Base-by-base conservation (phyloP, 2,113 vertebrate genomes). In the Perca schrenkii region DNA sequence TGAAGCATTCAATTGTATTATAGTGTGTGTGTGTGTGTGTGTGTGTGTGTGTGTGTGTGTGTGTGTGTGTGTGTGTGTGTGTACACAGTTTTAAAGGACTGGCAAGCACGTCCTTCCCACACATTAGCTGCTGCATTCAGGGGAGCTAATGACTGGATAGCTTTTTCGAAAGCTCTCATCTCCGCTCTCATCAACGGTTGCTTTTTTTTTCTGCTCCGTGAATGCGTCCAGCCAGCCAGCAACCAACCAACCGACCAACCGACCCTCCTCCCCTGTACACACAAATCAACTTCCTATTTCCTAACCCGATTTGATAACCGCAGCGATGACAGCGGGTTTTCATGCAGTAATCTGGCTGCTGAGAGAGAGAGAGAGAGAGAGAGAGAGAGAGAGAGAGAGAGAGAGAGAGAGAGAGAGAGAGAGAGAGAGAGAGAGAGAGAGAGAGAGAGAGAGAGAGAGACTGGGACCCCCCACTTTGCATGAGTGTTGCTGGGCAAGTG, bases 401-500 rank as follows among this genome's bases (percentile, higher is more conserved):
- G 1, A 40, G 6, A 40, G 36, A 40, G 6, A 40, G 36, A 43
- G 10, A 43, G 40, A 43, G 40, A 43, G 10, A 3, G 40, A 10
- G 25, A 25, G 25, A 25, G 25, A 25, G 25, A 36, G 7, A 36
- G 1, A 36, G 1, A 40, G 6, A 40, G 36, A 40, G 6, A 40
- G 36, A 43, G 10, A 43, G 40, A 43, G 40, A 43, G 10, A 3
- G 40, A 10, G 25, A 25, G 25, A 25, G 25, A 25, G 25, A n/a
- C n/a, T n/a, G n/a, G n/a, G n/a, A n/a, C n/a, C n/a, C n/a, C n/a
- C 86, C 76, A 82, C 84, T 88, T 78, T 88, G 85, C 64, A 31
- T 66, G 76, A 83, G 92, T 89, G 89, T 89, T 89, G 74, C 86
- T 94, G 93, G 90, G 83, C 79, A 76, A 49, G 69, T 36, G 89